Percentiles rank a stretch among this genome's conserved stretches.
phyloP scores from a whole-genome alignment of 2,113 vertebrate genomes.

The Ptilorrhoa leucosticta region DNA sequence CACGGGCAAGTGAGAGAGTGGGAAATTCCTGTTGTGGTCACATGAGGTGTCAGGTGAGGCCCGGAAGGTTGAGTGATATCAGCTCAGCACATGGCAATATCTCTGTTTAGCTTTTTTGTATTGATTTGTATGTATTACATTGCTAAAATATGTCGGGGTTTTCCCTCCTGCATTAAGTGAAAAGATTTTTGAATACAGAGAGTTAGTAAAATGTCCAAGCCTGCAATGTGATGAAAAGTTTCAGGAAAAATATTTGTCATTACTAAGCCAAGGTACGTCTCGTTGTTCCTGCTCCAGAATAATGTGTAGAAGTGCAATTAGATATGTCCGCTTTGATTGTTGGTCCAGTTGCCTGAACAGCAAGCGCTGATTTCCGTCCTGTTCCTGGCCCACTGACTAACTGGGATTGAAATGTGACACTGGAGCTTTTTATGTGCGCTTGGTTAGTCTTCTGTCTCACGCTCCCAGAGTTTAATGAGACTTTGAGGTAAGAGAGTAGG shows the following conservation, averaged over 20 bases:
- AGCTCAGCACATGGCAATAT: not conserved
- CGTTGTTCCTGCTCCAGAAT: not conserved
- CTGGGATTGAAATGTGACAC: constrained; percentile 3
- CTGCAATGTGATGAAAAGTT: not conserved
- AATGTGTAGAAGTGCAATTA: not conserved
- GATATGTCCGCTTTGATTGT: not conserved
- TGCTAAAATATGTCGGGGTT: not conserved
- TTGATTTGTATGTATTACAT: not conserved
- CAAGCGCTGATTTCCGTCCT: not conserved
- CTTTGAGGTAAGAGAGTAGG: not conserved
- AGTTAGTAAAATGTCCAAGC: not conserved
- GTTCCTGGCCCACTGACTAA: not conserved
- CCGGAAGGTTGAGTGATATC: not conserved
- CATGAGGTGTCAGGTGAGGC: not conserved
- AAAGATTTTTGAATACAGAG: not conserved
- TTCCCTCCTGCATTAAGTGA: not conserved
- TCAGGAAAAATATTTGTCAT: not conserved
- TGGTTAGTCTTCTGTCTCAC: not conserved
- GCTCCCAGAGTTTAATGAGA: not conserved
- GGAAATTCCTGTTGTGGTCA: not conserved
- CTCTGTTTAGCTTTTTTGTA: not conserved
- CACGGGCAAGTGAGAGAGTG: not conserved
- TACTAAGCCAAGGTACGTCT: not conserved
- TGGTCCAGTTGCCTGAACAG: not conserved
- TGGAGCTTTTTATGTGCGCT: not conserved